Evolutionary conservation across 1,140 invertebrate species (phyloP).

Genomic region (Orius laevigatus): DNA sequence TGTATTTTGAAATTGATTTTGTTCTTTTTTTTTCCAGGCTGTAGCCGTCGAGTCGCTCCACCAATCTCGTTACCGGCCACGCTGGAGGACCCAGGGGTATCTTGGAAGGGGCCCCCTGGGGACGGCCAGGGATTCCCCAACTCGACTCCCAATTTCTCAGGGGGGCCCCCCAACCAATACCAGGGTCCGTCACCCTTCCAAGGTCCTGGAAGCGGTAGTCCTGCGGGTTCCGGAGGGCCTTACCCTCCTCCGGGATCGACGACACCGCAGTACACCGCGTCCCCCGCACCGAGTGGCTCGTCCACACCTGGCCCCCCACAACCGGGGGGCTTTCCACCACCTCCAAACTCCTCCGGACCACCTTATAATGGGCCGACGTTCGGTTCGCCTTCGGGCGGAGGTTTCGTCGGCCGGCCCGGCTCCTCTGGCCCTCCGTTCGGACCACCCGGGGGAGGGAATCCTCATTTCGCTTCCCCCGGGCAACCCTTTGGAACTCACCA

Average conservation of each 20-base stretch:
- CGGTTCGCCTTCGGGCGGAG: conserved; percentile 45
- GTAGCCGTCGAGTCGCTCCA: conserved; percentile 40
- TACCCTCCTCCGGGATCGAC: conserved; percentile 42
- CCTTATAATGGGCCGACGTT: conserved; percentile 51
- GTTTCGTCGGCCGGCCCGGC: conserved; percentile 43
- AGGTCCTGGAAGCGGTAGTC: conserved; percentile 42
- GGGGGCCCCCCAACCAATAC: conserved; percentile 34
- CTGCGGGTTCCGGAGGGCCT: conserved; percentile 44
- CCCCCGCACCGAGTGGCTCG: conserved; percentile 55
- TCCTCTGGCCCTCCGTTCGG: conserved; percentile 49
- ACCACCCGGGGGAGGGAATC: conserved; percentile 39
- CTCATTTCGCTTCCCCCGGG: conserved; percentile 45
- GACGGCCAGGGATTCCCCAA: conserved; percentile 41
- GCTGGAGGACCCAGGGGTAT: conserved; percentile 47
- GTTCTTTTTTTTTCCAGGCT: conserved; percentile 31
- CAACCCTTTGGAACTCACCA: conserved; percentile 42
- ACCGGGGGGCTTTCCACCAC: conserved; percentile 40
- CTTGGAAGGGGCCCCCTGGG: conserved; percentile 46
- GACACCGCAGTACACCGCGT: conserved; percentile 56
- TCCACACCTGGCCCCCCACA: conserved; percentile 50
- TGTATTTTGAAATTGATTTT: background rate
- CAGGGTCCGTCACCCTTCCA: conserved; percentile 42
- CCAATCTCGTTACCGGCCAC: conserved; percentile 44
- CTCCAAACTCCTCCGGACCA: conserved; percentile 40
- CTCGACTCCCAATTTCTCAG: conserved; percentile 32